These are phyloP conservation scores for Chydorus sphaericus DNA, from an alignment of 2,888 invertebrate genomes.

Conservation along the genomic window DNA sequence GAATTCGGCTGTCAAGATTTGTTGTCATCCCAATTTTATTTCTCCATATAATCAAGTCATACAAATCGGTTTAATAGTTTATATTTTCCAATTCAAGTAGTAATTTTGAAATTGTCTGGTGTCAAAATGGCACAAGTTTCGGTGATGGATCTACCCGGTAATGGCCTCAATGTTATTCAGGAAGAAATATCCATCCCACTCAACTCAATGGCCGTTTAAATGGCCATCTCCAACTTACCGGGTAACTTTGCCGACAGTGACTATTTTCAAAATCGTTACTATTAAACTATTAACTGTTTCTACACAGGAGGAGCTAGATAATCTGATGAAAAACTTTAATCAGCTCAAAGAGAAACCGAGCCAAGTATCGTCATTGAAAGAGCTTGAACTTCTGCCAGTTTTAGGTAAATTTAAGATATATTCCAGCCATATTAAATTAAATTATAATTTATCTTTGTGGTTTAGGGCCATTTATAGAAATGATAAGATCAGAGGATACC, in stretches of 20 bases:
- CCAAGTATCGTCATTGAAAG: conserved; percentile 22
- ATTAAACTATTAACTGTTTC: neutral
- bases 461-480: conserved; percentile 79
- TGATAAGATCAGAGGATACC: conserved; percentile 90
- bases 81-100: too few species aligned
- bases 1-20: too few species aligned
- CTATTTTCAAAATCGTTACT: neutral
- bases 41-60: too few species aligned
- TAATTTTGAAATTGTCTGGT: too few species aligned
- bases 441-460: neutral
- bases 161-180: conserved; percentile 88
- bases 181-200: conserved; percentile 87
- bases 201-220: conserved; percentile 68
- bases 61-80: too few species aligned
- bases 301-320: conserved; percentile 67
- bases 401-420: conserved; percentile 32
- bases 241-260: conserved; percentile 23
- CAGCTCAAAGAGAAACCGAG: conserved; percentile 41
- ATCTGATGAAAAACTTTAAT: conserved; percentile 64
- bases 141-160: conserved; percentile 42
- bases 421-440: neutral
- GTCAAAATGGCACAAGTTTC: conserved; percentile 1
- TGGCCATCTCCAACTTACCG: conserved; percentile 65
- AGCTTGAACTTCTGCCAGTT: conserved; percentile 62
- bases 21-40: too few species aligned